Percentiles rank a stretch among this genome's conserved stretches.
These are phyloP conservation scores for Coilia nasus DNA, from an alignment of 2,797 vertebrate species.

Conservation along the genomic window DNA sequence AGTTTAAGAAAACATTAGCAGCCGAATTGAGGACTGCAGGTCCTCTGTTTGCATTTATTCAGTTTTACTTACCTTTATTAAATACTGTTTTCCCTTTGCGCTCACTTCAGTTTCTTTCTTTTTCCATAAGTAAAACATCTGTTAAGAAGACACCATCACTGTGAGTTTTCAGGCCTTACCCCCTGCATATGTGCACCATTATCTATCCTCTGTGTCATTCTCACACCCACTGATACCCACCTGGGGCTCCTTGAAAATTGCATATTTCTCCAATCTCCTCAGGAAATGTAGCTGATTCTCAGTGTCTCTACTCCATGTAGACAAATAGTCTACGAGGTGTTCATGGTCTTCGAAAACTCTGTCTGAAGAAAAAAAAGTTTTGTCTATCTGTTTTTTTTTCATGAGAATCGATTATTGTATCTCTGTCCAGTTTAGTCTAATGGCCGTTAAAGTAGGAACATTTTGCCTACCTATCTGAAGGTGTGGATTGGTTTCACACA, in stretches of 20 bases:
- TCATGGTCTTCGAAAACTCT: constrained; percentile 92
- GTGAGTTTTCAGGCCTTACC: constrained; percentile 54
- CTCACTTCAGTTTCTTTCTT: constrained; percentile 77
- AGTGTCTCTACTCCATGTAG: constrained; percentile 84
- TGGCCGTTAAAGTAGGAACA: too few relatives aligned
- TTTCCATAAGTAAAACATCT: constrained; percentile 88
- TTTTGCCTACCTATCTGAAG: background rate
- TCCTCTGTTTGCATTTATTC: background rate
- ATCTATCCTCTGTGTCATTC: background rate
- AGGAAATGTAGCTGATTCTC: constrained; percentile 85
- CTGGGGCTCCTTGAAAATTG: constrained; percentile 90
- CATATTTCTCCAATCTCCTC: constrained; percentile 82
- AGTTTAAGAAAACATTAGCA: background rate
- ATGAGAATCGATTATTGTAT: background rate
- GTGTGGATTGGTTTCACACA: constrained; percentile 83
- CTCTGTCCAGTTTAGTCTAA: background rate
- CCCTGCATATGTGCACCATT: background rate
- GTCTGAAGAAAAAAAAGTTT: constrained; percentile 66
- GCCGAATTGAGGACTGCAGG: background rate
- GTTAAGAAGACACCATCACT: background rate
- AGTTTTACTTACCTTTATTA: constrained; percentile 79
- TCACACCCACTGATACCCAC: constrained; percentile 45
- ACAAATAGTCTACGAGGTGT: constrained; percentile 83
- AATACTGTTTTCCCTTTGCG: constrained; percentile 79
- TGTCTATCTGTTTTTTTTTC: background rate